Conservation (phyloP, 2,113 vertebrate genomes). For the Ondatra zibethicus region DNA sequence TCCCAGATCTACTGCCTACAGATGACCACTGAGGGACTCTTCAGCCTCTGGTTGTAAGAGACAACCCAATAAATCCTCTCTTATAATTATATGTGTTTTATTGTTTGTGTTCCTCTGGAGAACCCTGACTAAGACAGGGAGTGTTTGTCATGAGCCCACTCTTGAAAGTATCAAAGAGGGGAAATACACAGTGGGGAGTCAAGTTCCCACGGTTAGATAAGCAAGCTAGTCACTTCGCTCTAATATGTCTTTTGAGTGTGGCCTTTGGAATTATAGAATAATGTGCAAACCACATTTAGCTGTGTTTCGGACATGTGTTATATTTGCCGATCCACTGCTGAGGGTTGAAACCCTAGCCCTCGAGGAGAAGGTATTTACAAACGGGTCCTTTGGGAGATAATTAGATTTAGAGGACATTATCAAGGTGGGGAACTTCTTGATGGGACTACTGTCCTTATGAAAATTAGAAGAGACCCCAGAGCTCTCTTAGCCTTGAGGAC, state of each 20-base stretch:
- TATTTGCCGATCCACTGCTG: background rate
- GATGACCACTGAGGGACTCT: background rate
- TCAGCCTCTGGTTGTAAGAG: background rate
- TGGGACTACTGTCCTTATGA: background rate
- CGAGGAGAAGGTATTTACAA: background rate
- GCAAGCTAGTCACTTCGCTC: background rate
- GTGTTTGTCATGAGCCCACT: background rate
- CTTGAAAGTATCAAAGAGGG: background rate
- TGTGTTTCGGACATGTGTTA: background rate
- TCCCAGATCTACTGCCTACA: background rate
- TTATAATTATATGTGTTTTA: background rate
- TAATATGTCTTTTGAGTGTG: background rate
- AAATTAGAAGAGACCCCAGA: background rate
- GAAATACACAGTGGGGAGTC: background rate
- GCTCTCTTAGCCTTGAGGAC: background rate
- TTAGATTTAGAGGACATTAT: background rate
- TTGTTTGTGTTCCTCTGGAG: background rate
- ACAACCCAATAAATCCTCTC: background rate
- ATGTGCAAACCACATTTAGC: background rate
- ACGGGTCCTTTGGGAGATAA: background rate
- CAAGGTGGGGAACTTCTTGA: background rate
- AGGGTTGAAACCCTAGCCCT: background rate
- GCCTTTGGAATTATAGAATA: conserved; percentile 27
- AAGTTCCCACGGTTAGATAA: background rate
- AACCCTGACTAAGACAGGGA: background rate